Evolutionary conservation across 2,113 vertebrate genomes (phyloP).

Genomic region (Ceuthmochares aereus): DNA sequence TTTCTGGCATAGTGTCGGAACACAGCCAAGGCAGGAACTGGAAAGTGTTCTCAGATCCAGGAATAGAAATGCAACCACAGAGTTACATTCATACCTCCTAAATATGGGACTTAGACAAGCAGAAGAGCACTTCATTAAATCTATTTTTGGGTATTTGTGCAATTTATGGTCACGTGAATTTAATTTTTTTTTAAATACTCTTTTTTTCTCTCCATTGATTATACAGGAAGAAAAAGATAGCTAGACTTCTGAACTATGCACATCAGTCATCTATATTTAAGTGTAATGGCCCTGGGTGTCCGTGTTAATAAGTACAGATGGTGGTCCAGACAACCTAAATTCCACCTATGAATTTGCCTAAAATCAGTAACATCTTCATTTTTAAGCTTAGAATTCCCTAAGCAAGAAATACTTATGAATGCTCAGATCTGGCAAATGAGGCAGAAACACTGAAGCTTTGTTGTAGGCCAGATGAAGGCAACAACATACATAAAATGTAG

Average conservation of each 20-base stretch:
- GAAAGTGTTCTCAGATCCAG: neutral
- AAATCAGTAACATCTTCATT: neutral
- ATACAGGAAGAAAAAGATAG: neutral
- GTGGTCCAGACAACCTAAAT: neutral
- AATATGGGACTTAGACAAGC: neutral
- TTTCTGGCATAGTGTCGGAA: neutral
- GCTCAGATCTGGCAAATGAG: neutral
- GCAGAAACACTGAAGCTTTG: neutral
- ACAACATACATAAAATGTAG: neutral
- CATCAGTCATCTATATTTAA: neutral
- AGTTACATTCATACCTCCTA: neutral
- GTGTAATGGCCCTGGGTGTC: neutral
- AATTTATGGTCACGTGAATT: neutral
- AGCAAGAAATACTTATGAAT: neutral
- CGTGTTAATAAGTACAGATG: neutral
- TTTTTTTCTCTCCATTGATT: neutral
- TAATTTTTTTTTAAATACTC: neutral
- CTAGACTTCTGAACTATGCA: neutral
- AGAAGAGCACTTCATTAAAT: neutral
- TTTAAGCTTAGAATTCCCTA: neutral
- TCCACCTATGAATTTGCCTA: neutral
- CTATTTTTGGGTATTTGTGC: neutral
- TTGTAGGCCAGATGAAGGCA: neutral
- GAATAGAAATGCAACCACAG: neutral
- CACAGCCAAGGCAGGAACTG: neutral